phyloP scores from a whole-genome alignment of 2,888 invertebrate species.

The Protophormia terraenovae region DNA sequence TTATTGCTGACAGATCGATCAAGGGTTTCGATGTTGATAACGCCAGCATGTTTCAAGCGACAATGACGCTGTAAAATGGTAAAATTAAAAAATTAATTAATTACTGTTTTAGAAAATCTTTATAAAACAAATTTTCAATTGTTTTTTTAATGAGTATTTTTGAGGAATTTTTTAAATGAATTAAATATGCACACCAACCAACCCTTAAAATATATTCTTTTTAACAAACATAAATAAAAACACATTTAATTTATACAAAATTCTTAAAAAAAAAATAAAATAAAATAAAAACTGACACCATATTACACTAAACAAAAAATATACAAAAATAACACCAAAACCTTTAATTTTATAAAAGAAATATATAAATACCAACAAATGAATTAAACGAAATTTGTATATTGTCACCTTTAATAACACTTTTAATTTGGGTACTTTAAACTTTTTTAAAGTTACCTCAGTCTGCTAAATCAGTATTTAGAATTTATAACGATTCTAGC shows the following conservation, averaged over 20 bases:
- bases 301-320: neutral
- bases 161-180: slow-evolving; percentile 13
- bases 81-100: slow-evolving; percentile 21
- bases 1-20: slow-evolving; percentile 75
- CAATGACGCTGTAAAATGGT: slow-evolving; percentile 86
- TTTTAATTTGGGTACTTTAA: no score
- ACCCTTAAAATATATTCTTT: slow-evolving; percentile 15
- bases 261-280: neutral
- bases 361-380: neutral
- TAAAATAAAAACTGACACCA: slow-evolving; percentile 42
- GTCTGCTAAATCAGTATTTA: no score
- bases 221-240: slow-evolving; percentile 14
- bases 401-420: neutral
- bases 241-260: neutral
- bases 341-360: slow-evolving; percentile 24
- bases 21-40: slow-evolving; percentile 86
- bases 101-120: neutral
- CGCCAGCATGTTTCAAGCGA: slow-evolving; percentile 89
- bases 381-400: neutral
- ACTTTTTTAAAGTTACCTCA: no score
- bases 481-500: no score
- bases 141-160: slow-evolving; percentile 18
- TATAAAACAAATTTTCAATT: neutral
- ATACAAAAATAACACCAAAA: slow-evolving; percentile 32
- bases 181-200: slow-evolving; percentile 51